A percentile compares a stretch with the other conserved stretches of the same genome.
Evolutionary conservation across 2,888 invertebrate genomes (phyloP).

Genomic region (Trisateles emortualis): DNA sequence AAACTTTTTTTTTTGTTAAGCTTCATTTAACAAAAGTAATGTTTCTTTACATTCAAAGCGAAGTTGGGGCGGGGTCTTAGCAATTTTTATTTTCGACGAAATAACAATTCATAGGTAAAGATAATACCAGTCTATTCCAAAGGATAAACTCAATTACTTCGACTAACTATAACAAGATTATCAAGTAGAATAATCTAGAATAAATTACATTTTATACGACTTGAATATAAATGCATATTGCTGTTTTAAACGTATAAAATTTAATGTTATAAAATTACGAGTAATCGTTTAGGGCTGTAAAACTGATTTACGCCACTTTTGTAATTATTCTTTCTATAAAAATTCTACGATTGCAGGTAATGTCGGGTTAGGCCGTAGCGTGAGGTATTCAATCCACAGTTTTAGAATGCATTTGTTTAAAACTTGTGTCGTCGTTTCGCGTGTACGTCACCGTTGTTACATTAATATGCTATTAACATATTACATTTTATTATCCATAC

Average conservation of each 20-base stretch:
- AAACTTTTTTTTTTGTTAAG: too few species aligned
- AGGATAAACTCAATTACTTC: conserved; percentile 26
- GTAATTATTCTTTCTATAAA: conserved; percentile 39
- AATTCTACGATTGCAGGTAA: conserved; percentile 40
- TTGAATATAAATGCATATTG: conserved; percentile 34
- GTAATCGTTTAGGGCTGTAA: conserved; percentile 41
- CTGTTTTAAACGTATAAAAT: conserved; percentile 26
- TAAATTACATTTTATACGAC: conserved; percentile 30
- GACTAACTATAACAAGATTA: conserved; percentile 33
- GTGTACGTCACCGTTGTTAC: conserved; percentile 64
- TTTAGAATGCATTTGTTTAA: conserved; percentile 41
- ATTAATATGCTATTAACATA: conserved; percentile 56
- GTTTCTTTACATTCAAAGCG: background rate
- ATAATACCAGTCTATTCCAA: conserved; percentile 26
- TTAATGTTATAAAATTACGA: conserved; percentile 31
- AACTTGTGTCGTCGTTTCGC: conserved; percentile 52
- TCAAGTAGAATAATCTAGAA: conserved; percentile 31
- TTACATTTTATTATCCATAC: conserved; percentile 62
- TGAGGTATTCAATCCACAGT: conserved; percentile 34
- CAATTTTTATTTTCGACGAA: background rate
- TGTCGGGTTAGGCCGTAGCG: conserved; percentile 32
- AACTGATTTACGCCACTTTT: conserved; percentile 47
- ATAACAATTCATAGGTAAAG: conserved; percentile 13
- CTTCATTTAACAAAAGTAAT: background rate
- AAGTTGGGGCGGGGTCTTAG: background rate